Conservation (phyloP, 2,113 vertebrate species). For the Morone chrysops region DNA sequence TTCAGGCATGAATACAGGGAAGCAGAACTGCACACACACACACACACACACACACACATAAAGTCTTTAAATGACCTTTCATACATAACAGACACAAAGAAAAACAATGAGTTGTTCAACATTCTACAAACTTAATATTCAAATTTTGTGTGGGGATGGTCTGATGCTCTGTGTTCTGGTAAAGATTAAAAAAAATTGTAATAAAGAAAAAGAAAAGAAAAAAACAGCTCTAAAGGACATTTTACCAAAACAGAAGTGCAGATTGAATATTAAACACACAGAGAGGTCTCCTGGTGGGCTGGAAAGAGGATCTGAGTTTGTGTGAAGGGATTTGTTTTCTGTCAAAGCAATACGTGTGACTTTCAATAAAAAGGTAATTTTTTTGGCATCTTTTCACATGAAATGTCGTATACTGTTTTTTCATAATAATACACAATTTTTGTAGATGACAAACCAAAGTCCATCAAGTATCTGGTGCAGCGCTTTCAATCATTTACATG, state of each 20-base stretch:
- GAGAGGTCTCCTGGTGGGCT: background rate
- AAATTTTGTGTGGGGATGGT: constrained; percentile 22
- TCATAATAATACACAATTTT: background rate
- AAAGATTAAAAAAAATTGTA: background rate
- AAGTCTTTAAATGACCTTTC: constrained; percentile 47
- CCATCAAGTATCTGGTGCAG: background rate
- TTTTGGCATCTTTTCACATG: background rate
- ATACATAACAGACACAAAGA: background rate
- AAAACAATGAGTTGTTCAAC: constrained; percentile 38
- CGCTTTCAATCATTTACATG: background rate
- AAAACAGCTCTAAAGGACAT: background rate
- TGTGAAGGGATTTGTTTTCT: background rate
- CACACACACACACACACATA: background rate
- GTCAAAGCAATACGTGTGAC: background rate
- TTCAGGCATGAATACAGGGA: constrained; percentile 53
- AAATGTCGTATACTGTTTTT: background rate
- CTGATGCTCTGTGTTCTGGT: constrained; percentile 2
- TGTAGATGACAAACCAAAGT: background rate
- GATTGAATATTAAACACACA: background rate
- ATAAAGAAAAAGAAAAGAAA: background rate
- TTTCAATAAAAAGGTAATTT: background rate
- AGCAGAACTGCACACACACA: background rate
- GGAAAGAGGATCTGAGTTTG: background rate
- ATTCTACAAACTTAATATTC: constrained; percentile 50
- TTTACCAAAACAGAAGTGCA: constrained; percentile 19